Conservation (phyloP, 2,888 invertebrate genomes). For the Criorhina ranunculi region DNA sequence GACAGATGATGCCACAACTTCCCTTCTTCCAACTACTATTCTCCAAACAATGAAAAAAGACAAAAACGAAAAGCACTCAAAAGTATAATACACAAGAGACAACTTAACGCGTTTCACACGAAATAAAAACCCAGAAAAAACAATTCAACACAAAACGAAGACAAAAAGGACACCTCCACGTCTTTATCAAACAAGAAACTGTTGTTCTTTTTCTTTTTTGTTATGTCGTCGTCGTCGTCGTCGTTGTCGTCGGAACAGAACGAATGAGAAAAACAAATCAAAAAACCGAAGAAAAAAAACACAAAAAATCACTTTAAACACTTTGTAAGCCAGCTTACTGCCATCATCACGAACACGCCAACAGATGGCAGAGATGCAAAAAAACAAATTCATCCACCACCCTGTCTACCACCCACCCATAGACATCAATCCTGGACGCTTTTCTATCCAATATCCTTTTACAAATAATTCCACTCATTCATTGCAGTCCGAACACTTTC, state of each 20-base stretch:
- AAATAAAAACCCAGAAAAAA: background rate
- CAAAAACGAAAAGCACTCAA: too few relatives aligned
- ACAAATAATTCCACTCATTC: slow-evolving; percentile 60
- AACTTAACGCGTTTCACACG: background rate
- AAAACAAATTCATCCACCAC: background rate
- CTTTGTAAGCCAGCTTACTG: slow-evolving; percentile 47
- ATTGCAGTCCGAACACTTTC: slow-evolving; percentile 24
- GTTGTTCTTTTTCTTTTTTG: background rate
- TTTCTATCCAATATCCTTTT: slow-evolving; percentile 59
- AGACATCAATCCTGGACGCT: slow-evolving; percentile 20
- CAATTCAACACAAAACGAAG: background rate
- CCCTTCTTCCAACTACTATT: too few relatives aligned
- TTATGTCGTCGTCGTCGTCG: too few relatives aligned
- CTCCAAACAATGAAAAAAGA: too few relatives aligned
- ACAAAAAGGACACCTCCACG: background rate
- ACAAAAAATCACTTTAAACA: slow-evolving; percentile 58
- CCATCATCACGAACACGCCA: slow-evolving; percentile 21
- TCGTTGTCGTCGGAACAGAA: too few relatives aligned
- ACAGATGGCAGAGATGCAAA: slow-evolving; percentile 18
- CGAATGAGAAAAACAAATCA: background rate
- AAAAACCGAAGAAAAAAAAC: slow-evolving; percentile 24
- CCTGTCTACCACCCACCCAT: background rate
- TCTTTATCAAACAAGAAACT: background rate
- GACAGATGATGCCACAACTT: too few relatives aligned
- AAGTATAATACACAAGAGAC: background rate